Evolutionary conservation across 1,140 invertebrate genomes (phyloP).

Genomic region (Lepidurus packardi): DNA sequence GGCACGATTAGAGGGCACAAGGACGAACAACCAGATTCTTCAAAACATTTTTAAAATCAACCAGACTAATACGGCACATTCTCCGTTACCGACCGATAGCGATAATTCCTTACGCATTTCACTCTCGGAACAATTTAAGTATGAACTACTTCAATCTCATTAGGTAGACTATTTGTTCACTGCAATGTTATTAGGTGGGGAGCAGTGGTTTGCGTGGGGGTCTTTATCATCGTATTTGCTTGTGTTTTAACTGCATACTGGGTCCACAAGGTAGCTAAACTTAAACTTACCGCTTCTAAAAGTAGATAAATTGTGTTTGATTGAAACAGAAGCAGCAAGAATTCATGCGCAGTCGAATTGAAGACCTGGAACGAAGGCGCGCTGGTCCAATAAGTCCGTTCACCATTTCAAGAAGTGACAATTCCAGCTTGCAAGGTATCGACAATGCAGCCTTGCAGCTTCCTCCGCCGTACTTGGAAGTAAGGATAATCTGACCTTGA

Average conservation of each 20-base stretch:
- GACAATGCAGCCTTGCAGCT: background rate
- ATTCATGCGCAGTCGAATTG: slow-evolving; percentile 3
- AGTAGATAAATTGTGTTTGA: background rate
- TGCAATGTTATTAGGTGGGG: background rate
- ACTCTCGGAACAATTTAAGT: background rate
- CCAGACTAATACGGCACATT: background rate
- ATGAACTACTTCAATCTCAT: background rate
- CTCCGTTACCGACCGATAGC: background rate
- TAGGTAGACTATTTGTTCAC: background rate
- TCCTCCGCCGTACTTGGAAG: background rate
- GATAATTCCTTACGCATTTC: background rate
- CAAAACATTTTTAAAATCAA: background rate
- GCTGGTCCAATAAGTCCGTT: background rate
- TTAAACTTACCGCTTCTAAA: background rate
- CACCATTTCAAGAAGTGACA: background rate
- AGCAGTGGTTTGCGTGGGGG: background rate
- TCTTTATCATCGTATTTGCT: background rate
- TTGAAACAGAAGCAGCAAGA: background rate
- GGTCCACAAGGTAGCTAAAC: background rate
- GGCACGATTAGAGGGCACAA: background rate
- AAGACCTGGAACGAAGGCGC: background rate
- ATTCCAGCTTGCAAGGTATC: background rate
- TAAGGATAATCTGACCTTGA: background rate
- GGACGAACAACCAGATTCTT: background rate
- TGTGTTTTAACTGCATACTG: slow-evolving; percentile 3